phyloP scores from a whole-genome alignment of 2,113 vertebrate species.

The Strix uralensis region DNA sequence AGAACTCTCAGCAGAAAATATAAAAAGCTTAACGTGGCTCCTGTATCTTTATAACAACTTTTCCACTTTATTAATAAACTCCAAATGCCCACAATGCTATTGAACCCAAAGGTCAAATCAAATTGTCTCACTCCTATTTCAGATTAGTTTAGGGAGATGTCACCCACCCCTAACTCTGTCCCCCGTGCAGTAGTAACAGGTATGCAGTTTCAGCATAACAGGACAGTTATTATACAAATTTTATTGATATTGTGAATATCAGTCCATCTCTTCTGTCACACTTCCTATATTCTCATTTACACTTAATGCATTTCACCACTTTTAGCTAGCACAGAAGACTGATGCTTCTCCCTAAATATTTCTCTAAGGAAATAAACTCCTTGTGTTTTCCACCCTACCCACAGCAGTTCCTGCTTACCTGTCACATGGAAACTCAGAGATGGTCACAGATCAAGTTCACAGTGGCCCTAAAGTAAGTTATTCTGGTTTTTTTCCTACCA shows the following conservation, averaged over 20 bases:
- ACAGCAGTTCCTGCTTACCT: background rate
- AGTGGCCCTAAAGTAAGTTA: background rate
- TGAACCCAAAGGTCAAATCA: background rate
- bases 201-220: accelerated
- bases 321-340: background rate
- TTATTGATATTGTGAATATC: background rate
- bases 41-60: background rate
- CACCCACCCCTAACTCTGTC: background rate
- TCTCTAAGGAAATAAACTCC: background rate
- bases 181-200: background rate
- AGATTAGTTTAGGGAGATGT: background rate
- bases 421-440: background rate
- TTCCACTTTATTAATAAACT: background rate
- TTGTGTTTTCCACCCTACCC: background rate
- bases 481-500: background rate
- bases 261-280: background rate
- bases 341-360: background rate
- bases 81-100: background rate
- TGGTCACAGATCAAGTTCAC: accelerated
- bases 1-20: background rate
- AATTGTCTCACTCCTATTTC: background rate
- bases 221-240: background rate
- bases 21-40: background rate
- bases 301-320: background rate
- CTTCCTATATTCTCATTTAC: background rate